Conservation (phyloP, 2,888 invertebrate species). For the Stegophylla sp. region DNA sequence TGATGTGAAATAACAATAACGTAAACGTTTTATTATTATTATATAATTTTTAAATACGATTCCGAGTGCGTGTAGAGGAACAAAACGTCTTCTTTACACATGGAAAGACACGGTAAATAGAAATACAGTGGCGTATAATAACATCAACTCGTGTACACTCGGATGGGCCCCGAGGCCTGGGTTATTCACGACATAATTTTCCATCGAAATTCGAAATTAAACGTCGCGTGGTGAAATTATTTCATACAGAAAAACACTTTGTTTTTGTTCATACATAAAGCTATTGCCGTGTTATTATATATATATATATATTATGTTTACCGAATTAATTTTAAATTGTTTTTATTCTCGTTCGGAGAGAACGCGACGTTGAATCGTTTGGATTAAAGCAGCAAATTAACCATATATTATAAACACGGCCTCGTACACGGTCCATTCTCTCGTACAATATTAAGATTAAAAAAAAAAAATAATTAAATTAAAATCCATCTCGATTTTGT, state of each 20-base stretch:
- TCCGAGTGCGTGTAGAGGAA: slow-evolving; percentile 6
- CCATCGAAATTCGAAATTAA: slow-evolving; percentile 8
- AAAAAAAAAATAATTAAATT: no score
- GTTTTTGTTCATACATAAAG: background rate
- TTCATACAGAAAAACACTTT: background rate
- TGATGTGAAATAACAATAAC: slow-evolving; percentile 44
- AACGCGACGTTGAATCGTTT: background rate
- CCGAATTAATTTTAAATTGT: background rate
- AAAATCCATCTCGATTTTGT: no score
- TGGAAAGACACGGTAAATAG: slow-evolving; percentile 18
- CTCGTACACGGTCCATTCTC: no score
- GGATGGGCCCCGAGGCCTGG: slow-evolving; percentile 19
- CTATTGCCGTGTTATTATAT: no score
- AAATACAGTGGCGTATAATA: slow-evolving; percentile 32
- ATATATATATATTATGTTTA: background rate
- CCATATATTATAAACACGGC: background rate
- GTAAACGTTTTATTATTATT: no score
- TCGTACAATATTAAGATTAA: no score
- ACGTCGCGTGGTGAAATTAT: slow-evolving; percentile 10
- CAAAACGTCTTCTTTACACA: slow-evolving; percentile 38
- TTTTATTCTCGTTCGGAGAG: no score
- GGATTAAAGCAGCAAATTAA: background rate
- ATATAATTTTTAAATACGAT: no score
- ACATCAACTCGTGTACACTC: slow-evolving; percentile 27
- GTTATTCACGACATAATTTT: slow-evolving; percentile 37